Evolutionary conservation across 2,888 invertebrate species (phyloP), one percentile per base, ranked within the genome.

Genomic region (Alloscopus bannaensis): DNA sequence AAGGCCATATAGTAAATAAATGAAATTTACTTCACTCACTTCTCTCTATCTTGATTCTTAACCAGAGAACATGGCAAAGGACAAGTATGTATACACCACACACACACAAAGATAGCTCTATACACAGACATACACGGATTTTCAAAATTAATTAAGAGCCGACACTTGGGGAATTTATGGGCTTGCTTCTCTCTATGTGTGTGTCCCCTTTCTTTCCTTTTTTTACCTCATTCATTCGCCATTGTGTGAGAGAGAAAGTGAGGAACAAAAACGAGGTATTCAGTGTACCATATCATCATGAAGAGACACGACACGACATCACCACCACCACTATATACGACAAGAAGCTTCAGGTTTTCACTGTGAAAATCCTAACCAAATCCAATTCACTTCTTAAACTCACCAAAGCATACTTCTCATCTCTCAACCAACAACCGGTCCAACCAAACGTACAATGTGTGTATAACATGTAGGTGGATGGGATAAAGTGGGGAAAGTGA

Each of bases 91-190:
- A n/a, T n/a, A n/a, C n/a, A n/a, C n/a, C n/a, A n/a, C n/a, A n/a
- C n/a, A n/a, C n/a, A 36, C 8, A 36, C 8, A 8, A 13, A 36
- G 36, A 36, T 4, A 45, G 8, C 13, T 4, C 20, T 6, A 52
- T 13, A 68, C 26, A 18, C 4, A 18, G 4, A 45, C 22, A 62
- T 45, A 50, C 42, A 59, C 62, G 52, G 50, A 57, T 62, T 77
- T 70, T 55, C 64, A 70, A 77, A 77, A 77, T 77, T 77, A 77
- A 77, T 77, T 77, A 77, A 77, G 77, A 77, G 66, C 45, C 77
- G 52, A 60, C 69, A 70, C 62, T 42, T 45, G 18, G 22, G 62
- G 55, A 62, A 77, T 70, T 77, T 70, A 77, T 77, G 69, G 69
- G 76, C 69, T 50, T 52, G 69, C 73, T 55, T 60, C 52, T 31